Base-by-base conservation (phyloP, 2,888 invertebrate species). In the Gymnoscelis rufifasciata region DNA sequence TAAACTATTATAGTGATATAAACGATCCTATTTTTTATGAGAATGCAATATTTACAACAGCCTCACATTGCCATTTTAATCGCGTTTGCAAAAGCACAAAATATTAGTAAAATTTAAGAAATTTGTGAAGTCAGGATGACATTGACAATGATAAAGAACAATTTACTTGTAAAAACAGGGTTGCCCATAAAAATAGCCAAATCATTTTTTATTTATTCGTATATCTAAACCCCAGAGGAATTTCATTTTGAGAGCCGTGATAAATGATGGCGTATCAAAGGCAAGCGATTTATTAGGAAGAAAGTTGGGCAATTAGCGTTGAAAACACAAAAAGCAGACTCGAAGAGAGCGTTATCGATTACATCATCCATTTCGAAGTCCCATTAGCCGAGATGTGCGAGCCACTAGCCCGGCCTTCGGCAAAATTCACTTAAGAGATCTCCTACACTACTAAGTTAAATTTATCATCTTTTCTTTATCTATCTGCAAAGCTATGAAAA, bases 311-410 rank as follows among this genome's bases (percentile, higher is more conserved):
- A 75, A 78, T 78, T 78, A 78, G 71, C 68, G 60, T 62, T 67
- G 66, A 74, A 71, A 77, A 78, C 77, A 76, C 66, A 71, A 75
- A 78, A 78, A 75, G 62, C 75, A 74, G 74, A 71, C 66, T 55
- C 63, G 67, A 60, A 55, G 43, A 60, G 63, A 69, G 60, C 66
- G 65, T 68, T 74, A 77, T 78, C 71, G 75, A 74, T 70, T 68
- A 68, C 68, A 69, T 67, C 73, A 73, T 70, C 65, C 68, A 68
- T 76, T 76, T 67, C 59, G 60, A 72, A 76, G 64, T 70, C 67
- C 74, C 75, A 78, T 78, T 75, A 76, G 63, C 60, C 63, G 60
- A 72, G 33, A 47, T 42, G 53, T 50, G 43, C 37, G 47, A 39
- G 23, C 36, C 15, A 46, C 47, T 48, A 42, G 19, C 19, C 5